Conservation (phyloP, 2,113 vertebrate genomes). For the Labeo rohita region DNA sequence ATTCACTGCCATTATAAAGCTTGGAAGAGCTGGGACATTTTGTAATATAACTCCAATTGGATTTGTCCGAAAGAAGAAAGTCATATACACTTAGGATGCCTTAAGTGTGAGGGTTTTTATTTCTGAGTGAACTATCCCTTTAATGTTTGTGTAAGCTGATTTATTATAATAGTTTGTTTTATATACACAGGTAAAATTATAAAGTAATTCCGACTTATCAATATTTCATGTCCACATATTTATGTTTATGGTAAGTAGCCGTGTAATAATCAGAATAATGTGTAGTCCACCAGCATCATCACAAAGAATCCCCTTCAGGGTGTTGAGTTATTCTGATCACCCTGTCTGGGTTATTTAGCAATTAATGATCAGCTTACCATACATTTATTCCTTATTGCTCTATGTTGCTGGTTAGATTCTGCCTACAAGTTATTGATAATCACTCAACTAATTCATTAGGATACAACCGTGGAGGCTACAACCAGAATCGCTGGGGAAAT, state of each 20-base stretch:
- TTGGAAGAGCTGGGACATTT: no score
- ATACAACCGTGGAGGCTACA: conserved; percentile 83
- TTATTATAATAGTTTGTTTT: no score
- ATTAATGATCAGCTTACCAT: background rate
- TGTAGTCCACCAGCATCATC: background rate
- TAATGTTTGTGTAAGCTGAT: no score
- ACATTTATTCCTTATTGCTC: background rate
- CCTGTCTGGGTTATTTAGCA: background rate
- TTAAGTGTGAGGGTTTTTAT: no score
- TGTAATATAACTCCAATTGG: no score
- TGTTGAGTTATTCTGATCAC: background rate
- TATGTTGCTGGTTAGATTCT: background rate
- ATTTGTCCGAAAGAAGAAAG: no score
- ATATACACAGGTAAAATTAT: background rate
- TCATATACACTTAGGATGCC: no score
- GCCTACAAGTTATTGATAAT: background rate
- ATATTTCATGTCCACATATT: background rate
- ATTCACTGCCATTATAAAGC: no score
- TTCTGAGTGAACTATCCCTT: no score
- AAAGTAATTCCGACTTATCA: background rate
- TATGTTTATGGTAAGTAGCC: background rate
- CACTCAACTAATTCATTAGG: conserved; percentile 66
- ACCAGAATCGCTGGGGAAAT: conserved; percentile 85
- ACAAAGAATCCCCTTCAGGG: background rate
- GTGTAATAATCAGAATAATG: background rate